Base-by-base conservation (phyloP, 2,888 invertebrate species). In the Tinea trinotella region DNA sequence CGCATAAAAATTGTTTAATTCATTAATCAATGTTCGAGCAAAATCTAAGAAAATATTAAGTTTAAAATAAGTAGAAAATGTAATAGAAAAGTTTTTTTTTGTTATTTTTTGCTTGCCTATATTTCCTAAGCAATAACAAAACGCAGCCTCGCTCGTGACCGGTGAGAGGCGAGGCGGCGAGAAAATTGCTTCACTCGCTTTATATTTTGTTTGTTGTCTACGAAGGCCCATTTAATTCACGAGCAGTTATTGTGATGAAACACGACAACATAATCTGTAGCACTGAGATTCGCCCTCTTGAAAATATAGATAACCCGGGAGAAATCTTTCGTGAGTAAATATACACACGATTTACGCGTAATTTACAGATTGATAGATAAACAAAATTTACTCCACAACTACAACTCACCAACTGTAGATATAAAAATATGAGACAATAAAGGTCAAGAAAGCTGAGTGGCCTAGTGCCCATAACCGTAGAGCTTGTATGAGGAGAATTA, bases 131-230 rank as follows among this genome's bases (percentile, higher is more conserved):
- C 13, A 40, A 40, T 40, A 40, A 40, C 40, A 40, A 4, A 40
- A 40, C 15, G 40, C 30, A 40, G 40, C 40, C 13, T 40, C 40
- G 40, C 3, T 22, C 50, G 50, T 50, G 50, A 50, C 50, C 50
- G 13, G 24, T 24, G 56, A 53, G 46, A 36, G 40, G 54, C 53
- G 55, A 46, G 53, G 54, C 52, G 48, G 57, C 40, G 56, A 34
- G 55, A 58, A 60, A 58, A 59, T 63, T 61, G 56, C 59, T 56
- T 60, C 57, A 57, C 57, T 64, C 56, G 58, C 58, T 59, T 56
- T 53, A 52, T 54, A 52, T 52, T 57, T 54, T 57, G 36, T 55
- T 54, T 48, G 24, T 50, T 24, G 50, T 50, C 50, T 22, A 50
- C 24, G 50, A 48, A 48, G 50, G 24, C 22, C 50, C 24, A 24